A percentile compares a stretch with the other conserved stretches of the same genome.
phyloP scores from a whole-genome alignment of 2,113 vertebrate species.

The Nyctibius bracteatus region DNA sequence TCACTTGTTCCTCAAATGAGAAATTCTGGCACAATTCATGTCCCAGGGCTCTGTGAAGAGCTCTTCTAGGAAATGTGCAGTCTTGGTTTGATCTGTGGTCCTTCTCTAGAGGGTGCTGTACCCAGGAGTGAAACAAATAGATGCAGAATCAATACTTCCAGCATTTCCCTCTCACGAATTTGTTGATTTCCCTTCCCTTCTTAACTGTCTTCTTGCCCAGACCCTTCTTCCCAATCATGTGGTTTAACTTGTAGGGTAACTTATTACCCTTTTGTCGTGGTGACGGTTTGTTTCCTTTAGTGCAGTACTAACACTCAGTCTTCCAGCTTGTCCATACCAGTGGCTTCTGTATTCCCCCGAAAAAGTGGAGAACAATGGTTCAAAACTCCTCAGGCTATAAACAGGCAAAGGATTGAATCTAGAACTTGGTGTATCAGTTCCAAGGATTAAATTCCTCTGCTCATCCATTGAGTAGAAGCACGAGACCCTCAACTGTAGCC shows the following conservation, averaged over 20 bases:
- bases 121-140: not conserved
- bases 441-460: not conserved
- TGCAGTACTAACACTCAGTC: not conserved
- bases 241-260: not conserved
- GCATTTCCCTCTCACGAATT: not conserved
- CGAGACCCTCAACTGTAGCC: not conserved
- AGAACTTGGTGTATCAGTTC: not conserved
- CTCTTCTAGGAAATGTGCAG: not conserved
- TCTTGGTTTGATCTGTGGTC: not conserved
- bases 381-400: not conserved
- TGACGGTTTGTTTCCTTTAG: fast-evolving
- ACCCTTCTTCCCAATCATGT: not conserved
- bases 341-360: not conserved
- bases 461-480: not conserved
- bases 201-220: not conserved
- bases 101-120: not conserved
- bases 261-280: not conserved
- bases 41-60: not conserved
- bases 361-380: not conserved
- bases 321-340: not conserved
- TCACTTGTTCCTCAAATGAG: not conserved
- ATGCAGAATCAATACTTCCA: not conserved
- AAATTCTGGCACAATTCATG: not conserved
- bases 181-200: not conserved
- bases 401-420: not conserved